Base-by-base conservation (phyloP, 2,888 invertebrate genomes). In the Apeira syringaria region DNA sequence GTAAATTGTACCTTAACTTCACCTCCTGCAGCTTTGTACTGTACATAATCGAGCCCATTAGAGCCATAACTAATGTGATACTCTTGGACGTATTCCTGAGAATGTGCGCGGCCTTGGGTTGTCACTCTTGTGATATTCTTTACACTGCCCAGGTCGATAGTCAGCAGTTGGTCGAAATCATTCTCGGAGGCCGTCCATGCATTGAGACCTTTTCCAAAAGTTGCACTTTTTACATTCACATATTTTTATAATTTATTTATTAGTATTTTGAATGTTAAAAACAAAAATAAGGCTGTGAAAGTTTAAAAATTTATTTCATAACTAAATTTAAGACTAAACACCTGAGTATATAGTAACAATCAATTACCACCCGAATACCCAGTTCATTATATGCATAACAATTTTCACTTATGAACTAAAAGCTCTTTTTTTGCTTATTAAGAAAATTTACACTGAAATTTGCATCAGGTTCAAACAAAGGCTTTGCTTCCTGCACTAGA, bases 51-150 rank as follows among this genome's bases (percentile, higher is more conserved):
- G 68, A 95, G 93, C 51, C 96, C 97, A 72, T 97, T 97, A 63
- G 95, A 95, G 55, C 97, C 97, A 87, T 97, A 99, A 86, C 97
- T 96, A 73, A 99, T 94, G 74, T 95, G 94, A 84, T 96, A 99
- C 82, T 99, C 98, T 81, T 95, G 95, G 43, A 99, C 97, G 89
- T 93, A 99, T 83, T 99, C 98, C 64, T 94, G 93, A 51, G 96
- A 95, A 72, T 96, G 96, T 1, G 96, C 94, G 42, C 98, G 93
- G 57, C 99, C 99, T 80, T 97, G 97, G 13, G 97, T 96, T 56
- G 95, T 94, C 45, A 98, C 94, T 54, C 94, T 92, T 22, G 98
- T 97, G 60, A 99, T 92, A 82, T 98, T 97, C 92, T 94, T 96
- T 59, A 96, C 93, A 65, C 92, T 91, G 47, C 96, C 96, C 82